phyloP scores from a whole-genome alignment of 2,888 invertebrate genomes.

The Cataglyphis cursor region DNA sequence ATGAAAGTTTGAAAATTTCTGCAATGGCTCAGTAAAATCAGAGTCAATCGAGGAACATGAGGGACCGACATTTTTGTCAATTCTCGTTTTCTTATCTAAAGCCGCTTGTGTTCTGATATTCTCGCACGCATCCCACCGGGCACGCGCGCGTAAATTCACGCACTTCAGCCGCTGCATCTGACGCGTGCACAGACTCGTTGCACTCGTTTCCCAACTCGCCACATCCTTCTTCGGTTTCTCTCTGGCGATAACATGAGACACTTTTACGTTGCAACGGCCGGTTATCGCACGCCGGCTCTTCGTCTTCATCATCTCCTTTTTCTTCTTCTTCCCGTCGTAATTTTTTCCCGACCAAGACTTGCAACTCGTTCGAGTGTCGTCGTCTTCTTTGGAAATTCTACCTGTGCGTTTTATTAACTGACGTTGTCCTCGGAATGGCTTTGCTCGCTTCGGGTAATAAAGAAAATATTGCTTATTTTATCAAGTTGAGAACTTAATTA shows the following conservation, averaged over 20 bases:
- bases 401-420: slow-evolving; percentile 24
- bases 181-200: slow-evolving; percentile 65
- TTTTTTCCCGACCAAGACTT: slow-evolving; percentile 21
- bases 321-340: neutral
- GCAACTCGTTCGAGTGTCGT: neutral
- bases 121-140: neutral
- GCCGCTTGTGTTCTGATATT: slow-evolving; percentile 8
- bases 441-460: slow-evolving; percentile 16
- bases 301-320: slow-evolving; percentile 16
- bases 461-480: slow-evolving; percentile 13
- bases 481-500: slow-evolving; percentile 14
- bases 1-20: neutral
- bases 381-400: slow-evolving; percentile 37
- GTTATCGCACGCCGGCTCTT: slow-evolving; percentile 42
- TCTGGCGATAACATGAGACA: slow-evolving; percentile 52
- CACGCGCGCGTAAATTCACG: slow-evolving; percentile 27
- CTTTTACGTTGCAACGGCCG: slow-evolving; percentile 28
- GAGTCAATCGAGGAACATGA: neutral
- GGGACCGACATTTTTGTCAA: neutral
- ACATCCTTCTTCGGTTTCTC: slow-evolving; percentile 54
- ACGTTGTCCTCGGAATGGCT: neutral
- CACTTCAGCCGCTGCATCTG: slow-evolving; percentile 37
- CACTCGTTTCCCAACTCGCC: slow-evolving; percentile 65
- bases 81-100: neutral
- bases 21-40: neutral